Base-by-base conservation (phyloP, 2,797 vertebrate species). In the Alfaro cultratus region DNA sequence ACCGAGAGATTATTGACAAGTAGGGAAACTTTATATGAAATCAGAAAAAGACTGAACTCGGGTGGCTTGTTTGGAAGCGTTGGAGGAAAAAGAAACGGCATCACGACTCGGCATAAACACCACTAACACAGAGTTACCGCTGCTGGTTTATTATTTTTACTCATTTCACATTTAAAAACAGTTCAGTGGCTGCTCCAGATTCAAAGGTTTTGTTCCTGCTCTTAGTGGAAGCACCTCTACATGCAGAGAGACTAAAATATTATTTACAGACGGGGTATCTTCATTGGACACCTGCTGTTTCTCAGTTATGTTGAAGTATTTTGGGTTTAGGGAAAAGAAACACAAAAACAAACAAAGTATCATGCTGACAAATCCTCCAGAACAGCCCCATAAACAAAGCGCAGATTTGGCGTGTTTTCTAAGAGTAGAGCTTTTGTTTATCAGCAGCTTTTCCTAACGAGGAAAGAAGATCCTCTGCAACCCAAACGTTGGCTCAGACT, bases 321-420 rank as follows among this genome's bases (percentile, higher is more conserved):
- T 83, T 51, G 84, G 91, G 82, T 89, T 92, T 88, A 77, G 55
- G n/a, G 43, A 72, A 84, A 60, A 55, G 79, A 74, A 77, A 80
- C 82, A 88, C 85, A 89, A 78, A 80, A 87, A 80, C 83, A 92
- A 93, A 91, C 85, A 89, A 79, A 86, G 85, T 88, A 76, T 78
- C 75, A 76, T 75, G 67, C 75, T 83, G 84, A 89, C 89, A 89
- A 94, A 94, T 91, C 91, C 92, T 87, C 76, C 86, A 62, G 78
- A 92, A 93, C 87, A 87, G 81, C 85, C 73, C 62, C 80, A 79
- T 73, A 91, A 93, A 91, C 92, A 93, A 86, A 91, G 86, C 71
- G 26, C 74, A 89, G 82, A 85, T 91, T 90, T 89, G 83, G 83
- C 80, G 26, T 68, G 79, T 79, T 82, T 86, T 67, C 79, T 21